Base-by-base conservation (phyloP, 2,888 invertebrate genomes). In the Bruchidius siliquastri region DNA sequence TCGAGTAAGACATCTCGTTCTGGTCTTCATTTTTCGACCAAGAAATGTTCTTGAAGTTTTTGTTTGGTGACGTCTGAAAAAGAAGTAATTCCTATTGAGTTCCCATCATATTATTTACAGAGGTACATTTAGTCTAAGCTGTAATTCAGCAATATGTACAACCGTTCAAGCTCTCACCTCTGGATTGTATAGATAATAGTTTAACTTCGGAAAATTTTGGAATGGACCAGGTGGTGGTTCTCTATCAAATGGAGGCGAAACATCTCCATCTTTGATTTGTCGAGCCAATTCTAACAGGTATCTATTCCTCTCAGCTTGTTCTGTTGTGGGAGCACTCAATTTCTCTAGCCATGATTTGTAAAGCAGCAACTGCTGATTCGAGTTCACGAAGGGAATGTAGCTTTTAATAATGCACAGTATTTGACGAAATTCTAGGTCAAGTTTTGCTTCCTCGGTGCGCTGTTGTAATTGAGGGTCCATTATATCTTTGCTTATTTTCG, bases 331-430 rank as follows among this genome's bases (percentile, higher is more conserved):
- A 6, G 73, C 69, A 74, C 79, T 82, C 20, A 82, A 74, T 74
- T 79, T 82, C 71, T 82, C 82, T 71, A 82, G 72, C 82, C 82
- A 82, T 20, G 80, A 71, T 22, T 81, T 76, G 70, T 79, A 81
- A 49, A 81, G 76, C 21, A 77, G 71, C 68, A 82, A 70, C 73
- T 80, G 78, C 18, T 74, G 69, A 72, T 80, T 80, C 20, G 80
- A 80, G 71, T 79, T 80, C 68, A 82, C 78, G 21, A 74, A 76
- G n/a, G 79, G 80, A 22, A 82, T 80, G 69, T 79, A 78, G 8
- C 80, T 77, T 71, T 81, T 80, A 69, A 82, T 81, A 18, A 77
- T 73, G 70, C 79, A 77, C 69, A 82, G 74, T 49, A 82, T 79
- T 77, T 81, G 76, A 18, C 80, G 77, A 73, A 81, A 82, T 76